A percentile compares a stretch with the other conserved stretches of the same genome.
These are phyloP conservation scores for Dryocosmus kuriphilus DNA, from an alignment of 2,888 invertebrate genomes.

Conservation along the genomic window DNA sequence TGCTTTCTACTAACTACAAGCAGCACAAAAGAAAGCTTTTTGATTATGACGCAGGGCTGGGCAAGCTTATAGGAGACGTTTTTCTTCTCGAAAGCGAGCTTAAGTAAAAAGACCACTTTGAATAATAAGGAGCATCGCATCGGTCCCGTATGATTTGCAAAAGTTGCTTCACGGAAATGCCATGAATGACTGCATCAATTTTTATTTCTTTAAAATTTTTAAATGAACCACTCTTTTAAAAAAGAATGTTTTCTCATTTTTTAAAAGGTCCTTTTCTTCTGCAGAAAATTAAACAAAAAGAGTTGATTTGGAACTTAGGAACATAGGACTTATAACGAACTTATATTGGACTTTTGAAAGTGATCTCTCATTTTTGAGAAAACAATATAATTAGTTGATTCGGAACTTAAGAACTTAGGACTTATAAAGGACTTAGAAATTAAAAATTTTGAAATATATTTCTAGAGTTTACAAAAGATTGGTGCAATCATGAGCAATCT, in stretches of 20 bases:
- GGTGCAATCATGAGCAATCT: conserved; percentile 4
- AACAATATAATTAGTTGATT: no score
- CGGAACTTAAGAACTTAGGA: no score
- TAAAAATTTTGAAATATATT: no score
- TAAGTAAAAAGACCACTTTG: conserved; percentile 35
- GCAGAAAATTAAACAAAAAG: no score
- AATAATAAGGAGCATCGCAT: conserved; percentile 17
- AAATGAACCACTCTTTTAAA: no score
- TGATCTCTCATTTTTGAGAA: no score
- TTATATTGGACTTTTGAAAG: no score
- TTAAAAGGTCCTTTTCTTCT: no score
- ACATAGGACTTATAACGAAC: no score
- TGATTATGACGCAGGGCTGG: conserved; percentile 70
- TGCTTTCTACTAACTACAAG: conserved; percentile 69
- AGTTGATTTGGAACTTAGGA: no score
- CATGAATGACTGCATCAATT: conserved; percentile 3
- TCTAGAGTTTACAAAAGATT: not conserved
- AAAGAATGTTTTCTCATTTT: no score
- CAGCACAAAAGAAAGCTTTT: conserved; percentile 55
- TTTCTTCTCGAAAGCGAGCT: conserved; percentile 46
- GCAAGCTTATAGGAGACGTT: conserved; percentile 67
- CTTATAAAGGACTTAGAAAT: no score
- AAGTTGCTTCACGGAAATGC: not conserved
- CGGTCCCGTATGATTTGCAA: conserved; percentile 9
- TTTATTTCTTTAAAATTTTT: not conserved